These are phyloP conservation scores for Hesperia comma DNA, from an alignment of 2,888 invertebrate species.

Conservation along the genomic window DNA sequence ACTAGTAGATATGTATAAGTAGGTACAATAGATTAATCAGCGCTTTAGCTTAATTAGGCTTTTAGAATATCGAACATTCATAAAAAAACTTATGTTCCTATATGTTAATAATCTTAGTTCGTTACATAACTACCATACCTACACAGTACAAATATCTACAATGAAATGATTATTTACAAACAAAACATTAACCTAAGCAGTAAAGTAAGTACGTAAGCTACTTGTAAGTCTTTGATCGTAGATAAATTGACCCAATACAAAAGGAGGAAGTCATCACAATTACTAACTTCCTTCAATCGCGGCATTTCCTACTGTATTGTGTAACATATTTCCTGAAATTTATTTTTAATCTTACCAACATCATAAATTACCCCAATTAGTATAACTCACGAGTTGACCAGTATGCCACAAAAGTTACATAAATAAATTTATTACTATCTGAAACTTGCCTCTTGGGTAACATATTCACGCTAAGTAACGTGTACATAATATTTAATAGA, in stretches of 20 bases:
- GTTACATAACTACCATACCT: too few species aligned
- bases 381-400: conserved; percentile 11
- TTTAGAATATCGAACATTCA: neutral
- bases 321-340: conserved; percentile 38
- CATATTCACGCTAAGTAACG: neutral
- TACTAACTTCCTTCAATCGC: conserved; percentile 19
- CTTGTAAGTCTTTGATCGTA: too few species aligned
- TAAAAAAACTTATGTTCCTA: too few species aligned
- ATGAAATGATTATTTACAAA: too few species aligned
- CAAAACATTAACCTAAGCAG: too few species aligned
- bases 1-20: neutral
- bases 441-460: neutral
- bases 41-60: too few species aligned
- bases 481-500: conserved; percentile 1
- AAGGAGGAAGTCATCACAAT: neutral
- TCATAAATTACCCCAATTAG: conserved; percentile 17
- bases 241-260: neutral
- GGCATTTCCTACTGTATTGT: conserved; percentile 38
- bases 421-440: conserved; percentile 9
- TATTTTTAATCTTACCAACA: conserved; percentile 23
- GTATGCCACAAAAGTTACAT: conserved; percentile 12
- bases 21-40: conserved; percentile 5
- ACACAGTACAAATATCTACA: too few species aligned
- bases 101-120: too few species aligned
- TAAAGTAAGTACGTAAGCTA: too few species aligned